Evolutionary conservation across 1,140 invertebrate species (phyloP).

Genomic region (Reticulitermes speratus): DNA sequence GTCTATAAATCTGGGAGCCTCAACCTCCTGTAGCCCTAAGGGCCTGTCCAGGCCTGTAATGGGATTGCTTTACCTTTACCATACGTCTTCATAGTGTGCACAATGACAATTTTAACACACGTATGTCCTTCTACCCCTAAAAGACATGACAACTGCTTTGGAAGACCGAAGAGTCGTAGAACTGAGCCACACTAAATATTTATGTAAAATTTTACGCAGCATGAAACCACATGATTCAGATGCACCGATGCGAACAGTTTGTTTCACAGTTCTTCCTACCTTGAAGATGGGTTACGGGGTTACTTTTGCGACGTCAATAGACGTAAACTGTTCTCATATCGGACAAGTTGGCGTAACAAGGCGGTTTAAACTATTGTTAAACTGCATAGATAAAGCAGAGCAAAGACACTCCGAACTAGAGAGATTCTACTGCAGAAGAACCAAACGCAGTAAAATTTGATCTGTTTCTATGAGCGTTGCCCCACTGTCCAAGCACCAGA

Average conservation of each 20-base stretch:
- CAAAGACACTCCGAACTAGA: background rate
- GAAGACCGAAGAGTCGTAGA: background rate
- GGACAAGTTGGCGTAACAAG: background rate
- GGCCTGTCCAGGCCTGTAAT: too few relatives aligned
- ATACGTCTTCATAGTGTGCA: too few relatives aligned
- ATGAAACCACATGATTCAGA: background rate
- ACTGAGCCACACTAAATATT: background rate
- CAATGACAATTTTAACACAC: background rate
- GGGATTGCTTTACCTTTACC: too few relatives aligned
- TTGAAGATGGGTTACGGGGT: background rate
- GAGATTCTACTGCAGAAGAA: background rate
- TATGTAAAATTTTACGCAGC: background rate
- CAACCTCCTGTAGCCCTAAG: too few relatives aligned
- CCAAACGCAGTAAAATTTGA: too few relatives aligned
- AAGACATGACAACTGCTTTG: background rate
- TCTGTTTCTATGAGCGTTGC: too few relatives aligned
- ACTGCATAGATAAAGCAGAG: too few relatives aligned
- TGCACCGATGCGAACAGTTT: background rate
- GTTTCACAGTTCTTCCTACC: background rate
- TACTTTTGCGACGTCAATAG: background rate
- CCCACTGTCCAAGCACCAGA: too few relatives aligned
- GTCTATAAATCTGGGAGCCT: too few relatives aligned
- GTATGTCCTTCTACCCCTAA: background rate
- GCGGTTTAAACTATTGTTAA: background rate
- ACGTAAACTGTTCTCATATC: background rate